Base-by-base conservation (phyloP, 2,888 invertebrate species). In the Brenthis daphne region DNA sequence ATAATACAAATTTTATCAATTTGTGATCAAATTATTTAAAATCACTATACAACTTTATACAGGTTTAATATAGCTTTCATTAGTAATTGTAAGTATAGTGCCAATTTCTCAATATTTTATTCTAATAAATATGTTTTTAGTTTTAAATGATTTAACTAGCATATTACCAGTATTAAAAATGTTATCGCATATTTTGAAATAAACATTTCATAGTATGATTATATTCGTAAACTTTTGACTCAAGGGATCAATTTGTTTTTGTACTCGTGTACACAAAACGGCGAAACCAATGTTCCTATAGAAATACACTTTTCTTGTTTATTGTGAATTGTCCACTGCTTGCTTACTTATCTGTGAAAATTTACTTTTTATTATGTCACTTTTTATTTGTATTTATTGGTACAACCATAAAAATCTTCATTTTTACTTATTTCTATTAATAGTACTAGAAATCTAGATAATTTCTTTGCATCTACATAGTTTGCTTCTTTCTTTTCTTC, bases 221-320 rank as follows among this genome's bases (percentile, higher is more conserved):
- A 29, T 56, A 20, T 57, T 65, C 65, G 57, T 57, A 51, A 57
- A 33, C 57, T 50, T 50, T 24, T 65, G 67, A 56, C 60, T 61
- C 67, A 20, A 56, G 69, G 64, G 70, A 63, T 67, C 60, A 64
- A 70, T 70, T 70, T 70, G 56, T 67, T 64, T 64, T 60, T 33
- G 57, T 56, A 33, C 50, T 65, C 56, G 67, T 64, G 67, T 64
- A 53, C 58, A 58, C 60, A 64, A 67, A 64, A 70, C 64, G 56
- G 13, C 24, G 58, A 58, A 58, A 14, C 13, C n/a, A 58, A 29
- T 4, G n/a, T 12, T 50, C n/a, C n/a, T 29, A 60, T n/a, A 29
- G 58, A 58, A 58, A 20, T 47, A 50, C 29, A 60, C 24, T 60
- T 29, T 50, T 29, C 48, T 14, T 60, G 24, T n/a, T 48, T 60